phyloP scores from a whole-genome alignment of 1,140 invertebrate genomes.

The Lepidurus packardi region DNA sequence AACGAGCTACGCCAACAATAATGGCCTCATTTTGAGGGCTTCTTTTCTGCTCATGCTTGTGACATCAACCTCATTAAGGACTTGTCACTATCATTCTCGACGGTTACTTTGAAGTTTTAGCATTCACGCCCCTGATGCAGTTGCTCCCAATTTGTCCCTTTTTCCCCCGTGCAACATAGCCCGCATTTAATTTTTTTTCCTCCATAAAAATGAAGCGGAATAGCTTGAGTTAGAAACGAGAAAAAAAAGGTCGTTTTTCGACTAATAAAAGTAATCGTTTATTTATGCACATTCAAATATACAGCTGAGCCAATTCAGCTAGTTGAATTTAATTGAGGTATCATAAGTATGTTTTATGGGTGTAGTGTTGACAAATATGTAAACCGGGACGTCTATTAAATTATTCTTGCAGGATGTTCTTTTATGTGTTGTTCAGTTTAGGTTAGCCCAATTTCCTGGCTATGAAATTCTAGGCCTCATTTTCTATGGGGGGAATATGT shows the following conservation, averaged over 20 bases:
- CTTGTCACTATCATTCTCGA: not conserved
- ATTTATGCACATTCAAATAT: too few relatives aligned
- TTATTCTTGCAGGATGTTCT: too few relatives aligned
- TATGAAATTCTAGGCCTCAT: not conserved
- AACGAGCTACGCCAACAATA: not conserved
- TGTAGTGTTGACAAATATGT: too few relatives aligned
- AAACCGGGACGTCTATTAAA: too few relatives aligned
- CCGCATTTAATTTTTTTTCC: not conserved
- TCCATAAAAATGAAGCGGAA: too few relatives aligned
- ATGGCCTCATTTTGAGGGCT: not conserved
- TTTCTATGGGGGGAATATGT: not conserved
- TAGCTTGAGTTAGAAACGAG: too few relatives aligned
- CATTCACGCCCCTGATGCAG: not conserved
- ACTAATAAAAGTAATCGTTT: too few relatives aligned
- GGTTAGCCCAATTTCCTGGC: not conserved
- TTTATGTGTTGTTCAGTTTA: too few relatives aligned
- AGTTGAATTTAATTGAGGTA: too few relatives aligned
- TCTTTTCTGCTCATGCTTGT: slow-evolving; percentile 1
- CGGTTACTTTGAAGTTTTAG: not conserved
- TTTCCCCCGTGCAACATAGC: not conserved
- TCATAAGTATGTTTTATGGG: too few relatives aligned
- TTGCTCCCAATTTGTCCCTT: not conserved
- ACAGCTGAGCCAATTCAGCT: too few relatives aligned
- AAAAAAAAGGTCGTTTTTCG: too few relatives aligned
- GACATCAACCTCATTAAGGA: not conserved